phyloP scores from a whole-genome alignment of 2,797 vertebrate genomes.

The Moxostoma hubbsi region DNA sequence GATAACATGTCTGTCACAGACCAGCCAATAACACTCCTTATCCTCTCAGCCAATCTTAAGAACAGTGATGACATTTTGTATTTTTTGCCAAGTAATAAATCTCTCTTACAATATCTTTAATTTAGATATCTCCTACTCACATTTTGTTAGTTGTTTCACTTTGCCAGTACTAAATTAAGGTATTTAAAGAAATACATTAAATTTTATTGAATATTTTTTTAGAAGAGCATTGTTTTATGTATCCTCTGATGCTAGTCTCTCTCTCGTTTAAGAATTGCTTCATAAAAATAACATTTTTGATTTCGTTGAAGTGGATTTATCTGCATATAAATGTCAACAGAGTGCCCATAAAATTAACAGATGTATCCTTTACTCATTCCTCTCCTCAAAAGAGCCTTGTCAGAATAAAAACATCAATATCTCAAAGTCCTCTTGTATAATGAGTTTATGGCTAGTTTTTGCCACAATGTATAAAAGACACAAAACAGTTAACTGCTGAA shows the following conservation, averaged over 20 bases:
- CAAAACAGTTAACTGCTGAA: background rate
- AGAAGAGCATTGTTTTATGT: too few species aligned
- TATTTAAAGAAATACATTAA: too few species aligned
- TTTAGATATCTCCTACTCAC: too few species aligned
- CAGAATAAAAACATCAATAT: background rate
- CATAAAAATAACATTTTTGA: background rate
- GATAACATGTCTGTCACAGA: background rate
- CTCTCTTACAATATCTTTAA: too few species aligned
- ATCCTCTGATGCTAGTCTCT: too few species aligned
- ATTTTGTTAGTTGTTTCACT: too few species aligned
- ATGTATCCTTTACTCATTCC: background rate
- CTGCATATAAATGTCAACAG: background rate
- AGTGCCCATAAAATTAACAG: background rate
- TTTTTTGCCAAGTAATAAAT: too few species aligned
- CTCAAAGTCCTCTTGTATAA: background rate
- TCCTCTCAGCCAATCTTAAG: background rate
- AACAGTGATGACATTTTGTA: background rate
- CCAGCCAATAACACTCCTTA: background rate
- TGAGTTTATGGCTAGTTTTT: background rate
- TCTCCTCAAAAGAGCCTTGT: background rate
- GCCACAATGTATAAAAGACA: background rate
- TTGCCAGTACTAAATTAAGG: too few species aligned
- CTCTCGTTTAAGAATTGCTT: background rate
- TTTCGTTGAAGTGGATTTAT: background rate
- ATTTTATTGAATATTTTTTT: too few species aligned